A percentile compares a stretch with the other conserved stretches of the same genome.
Evolutionary conservation across 1,140 invertebrate genomes (phyloP).

Genomic region (Heliothis virescens): DNA sequence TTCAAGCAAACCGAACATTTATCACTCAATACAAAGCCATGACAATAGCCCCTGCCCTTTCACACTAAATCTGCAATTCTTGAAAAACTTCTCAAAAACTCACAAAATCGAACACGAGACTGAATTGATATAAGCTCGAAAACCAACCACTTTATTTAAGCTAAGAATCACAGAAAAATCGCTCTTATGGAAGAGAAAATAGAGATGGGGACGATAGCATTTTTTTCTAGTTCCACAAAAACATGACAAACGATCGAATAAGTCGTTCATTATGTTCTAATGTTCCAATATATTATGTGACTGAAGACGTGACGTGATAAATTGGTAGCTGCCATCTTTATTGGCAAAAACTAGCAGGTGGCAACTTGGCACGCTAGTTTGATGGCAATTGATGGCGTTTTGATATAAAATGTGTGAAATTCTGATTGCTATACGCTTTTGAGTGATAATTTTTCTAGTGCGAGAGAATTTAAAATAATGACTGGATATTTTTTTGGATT

Average conservation of each 20-base stretch:
- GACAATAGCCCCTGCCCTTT: conserved; percentile 38
- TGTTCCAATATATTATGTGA: conserved; percentile 82
- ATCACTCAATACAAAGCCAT: conserved; percentile 38
- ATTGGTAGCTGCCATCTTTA: conserved; percentile 70
- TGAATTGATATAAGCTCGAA: conserved; percentile 31
- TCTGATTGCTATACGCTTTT: background rate
- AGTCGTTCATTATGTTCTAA: conserved; percentile 65
- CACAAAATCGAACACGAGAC: conserved; percentile 32
- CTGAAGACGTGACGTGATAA: conserved; percentile 73
- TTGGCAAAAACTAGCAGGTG: conserved; percentile 68
- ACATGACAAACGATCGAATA: conserved; percentile 56
- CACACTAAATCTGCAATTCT: conserved; percentile 42
- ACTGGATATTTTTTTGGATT: background rate
- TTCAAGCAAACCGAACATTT: conserved; percentile 40
- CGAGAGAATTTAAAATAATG: background rate
- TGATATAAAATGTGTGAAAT: conserved; percentile 44
- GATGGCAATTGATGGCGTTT: conserved; percentile 56
- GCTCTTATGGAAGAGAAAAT: conserved; percentile 1
- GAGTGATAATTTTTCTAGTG: background rate
- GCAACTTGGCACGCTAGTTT: conserved; percentile 65
- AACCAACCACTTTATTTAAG: background rate
- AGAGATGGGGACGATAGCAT: background rate
- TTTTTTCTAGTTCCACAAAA: conserved; percentile 30
- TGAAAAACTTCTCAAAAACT: conserved; percentile 24
- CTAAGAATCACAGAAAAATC: background rate